Percentiles rank a stretch among this genome's conserved stretches.
These are phyloP conservation scores for Charadrius vociferus DNA, from an alignment of 2,113 vertebrate species.

Conservation along the genomic window DNA sequence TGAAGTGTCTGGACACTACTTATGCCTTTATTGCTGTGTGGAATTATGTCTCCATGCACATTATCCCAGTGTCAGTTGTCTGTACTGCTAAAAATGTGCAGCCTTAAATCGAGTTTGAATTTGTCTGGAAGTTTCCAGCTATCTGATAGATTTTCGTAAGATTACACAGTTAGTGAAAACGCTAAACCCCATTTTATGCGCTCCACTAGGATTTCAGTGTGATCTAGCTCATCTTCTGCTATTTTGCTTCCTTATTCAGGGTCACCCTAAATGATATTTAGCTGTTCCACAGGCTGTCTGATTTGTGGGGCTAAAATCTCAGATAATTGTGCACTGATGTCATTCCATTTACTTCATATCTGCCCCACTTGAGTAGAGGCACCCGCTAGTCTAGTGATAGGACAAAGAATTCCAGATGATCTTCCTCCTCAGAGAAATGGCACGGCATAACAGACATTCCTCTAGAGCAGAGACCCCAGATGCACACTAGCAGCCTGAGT, in stretches of 20 bases:
- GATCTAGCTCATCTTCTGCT: neutral
- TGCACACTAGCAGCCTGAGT: neutral
- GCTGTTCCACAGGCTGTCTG: neutral
- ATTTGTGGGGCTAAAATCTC: neutral
- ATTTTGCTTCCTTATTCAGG: neutral
- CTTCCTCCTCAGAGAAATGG: neutral
- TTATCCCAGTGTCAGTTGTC: neutral
- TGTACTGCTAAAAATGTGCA: neutral
- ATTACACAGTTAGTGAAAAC: neutral
- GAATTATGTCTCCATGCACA: neutral
- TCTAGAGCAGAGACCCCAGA: neutral
- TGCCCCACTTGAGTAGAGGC: conserved; percentile 6
- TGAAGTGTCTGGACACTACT: neutral
- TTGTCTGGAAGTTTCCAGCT: neutral
- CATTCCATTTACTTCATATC: neutral
- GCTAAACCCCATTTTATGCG: neutral
- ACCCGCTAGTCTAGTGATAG: conserved; percentile 7
- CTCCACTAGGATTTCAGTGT: neutral
- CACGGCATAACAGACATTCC: neutral
- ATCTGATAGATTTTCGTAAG: neutral
- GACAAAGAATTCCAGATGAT: conserved; percentile 20
- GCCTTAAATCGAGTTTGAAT: neutral
- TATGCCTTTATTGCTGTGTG: neutral
- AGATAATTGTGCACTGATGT: neutral
- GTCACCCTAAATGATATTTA: neutral